Conservation (phyloP, 2,888 invertebrate species). For the Tetrapedia diversipes region DNA sequence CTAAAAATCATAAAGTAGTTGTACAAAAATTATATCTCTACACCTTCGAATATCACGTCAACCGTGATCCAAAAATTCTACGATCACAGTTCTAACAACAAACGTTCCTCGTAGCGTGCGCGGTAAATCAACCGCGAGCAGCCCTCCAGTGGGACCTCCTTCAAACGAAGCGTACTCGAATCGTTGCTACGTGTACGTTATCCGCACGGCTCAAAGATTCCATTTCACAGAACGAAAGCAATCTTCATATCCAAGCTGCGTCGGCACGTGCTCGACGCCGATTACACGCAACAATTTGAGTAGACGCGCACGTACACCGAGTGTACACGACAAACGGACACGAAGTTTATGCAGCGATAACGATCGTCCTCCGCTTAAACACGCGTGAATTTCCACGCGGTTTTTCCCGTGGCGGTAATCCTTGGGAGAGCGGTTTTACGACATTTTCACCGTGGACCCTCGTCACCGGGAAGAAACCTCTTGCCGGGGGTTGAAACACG, state of each 20-base stretch:
- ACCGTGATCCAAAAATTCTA: no score
- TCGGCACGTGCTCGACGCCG: background rate
- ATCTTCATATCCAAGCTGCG: conserved; percentile 27
- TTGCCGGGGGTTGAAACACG: conserved; percentile 36
- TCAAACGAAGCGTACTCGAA: no score
- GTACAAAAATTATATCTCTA: no score
- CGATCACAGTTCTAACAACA: no score
- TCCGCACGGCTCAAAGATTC: conserved; percentile 20
- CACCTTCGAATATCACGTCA: no score
- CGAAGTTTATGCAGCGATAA: conserved; percentile 60
- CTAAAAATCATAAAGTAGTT: no score
- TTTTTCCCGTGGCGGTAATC: conserved; percentile 54
- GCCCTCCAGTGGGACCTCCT: no score
- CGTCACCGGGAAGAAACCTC: conserved; percentile 51
- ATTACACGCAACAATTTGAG: background rate
- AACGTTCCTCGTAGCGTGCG: no score
- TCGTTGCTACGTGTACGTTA: no score
- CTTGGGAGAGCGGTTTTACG: conserved; percentile 62
- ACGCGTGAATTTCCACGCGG: conserved; percentile 60
- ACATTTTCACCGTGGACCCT: conserved; percentile 61
- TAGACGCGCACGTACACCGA: conserved; percentile 13
- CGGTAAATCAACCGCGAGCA: no score
- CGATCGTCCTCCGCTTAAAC: conserved; percentile 56
- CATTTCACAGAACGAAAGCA: conserved; percentile 29
- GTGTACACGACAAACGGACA: conserved; percentile 51